Percentiles rank a stretch among this genome's conserved stretches.
Evolutionary conservation across 2,888 invertebrate genomes (phyloP).

Genomic region (Epinotia ramella): DNA sequence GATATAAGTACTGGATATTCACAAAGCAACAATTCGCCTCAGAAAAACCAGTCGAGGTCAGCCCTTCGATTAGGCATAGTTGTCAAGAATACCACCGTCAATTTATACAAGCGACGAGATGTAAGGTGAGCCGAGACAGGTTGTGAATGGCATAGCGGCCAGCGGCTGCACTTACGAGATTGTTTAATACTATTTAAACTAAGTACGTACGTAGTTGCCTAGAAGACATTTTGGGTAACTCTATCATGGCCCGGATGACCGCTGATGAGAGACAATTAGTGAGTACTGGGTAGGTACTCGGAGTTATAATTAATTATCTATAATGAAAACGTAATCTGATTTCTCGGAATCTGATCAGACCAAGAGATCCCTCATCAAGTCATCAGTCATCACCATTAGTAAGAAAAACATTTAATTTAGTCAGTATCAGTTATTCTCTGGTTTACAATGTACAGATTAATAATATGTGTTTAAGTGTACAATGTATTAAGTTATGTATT

Average conservation of each 20-base stretch:
- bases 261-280: not conserved
- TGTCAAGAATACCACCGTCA: not conserved
- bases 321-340: too few relatives aligned
- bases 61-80: not conserved
- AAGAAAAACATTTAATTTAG: too few relatives aligned
- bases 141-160: not conserved
- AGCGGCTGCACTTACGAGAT: constrained; percentile 70
- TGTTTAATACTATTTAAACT: constrained; percentile 52
- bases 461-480: too few relatives aligned
- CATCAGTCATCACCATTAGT: too few relatives aligned
- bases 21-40: not conserved
- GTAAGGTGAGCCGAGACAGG: constrained; percentile 1
- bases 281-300: too few relatives aligned
- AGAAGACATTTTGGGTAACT: not conserved
- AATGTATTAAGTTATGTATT: too few relatives aligned
- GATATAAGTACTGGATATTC: constrained; percentile 50
- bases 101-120: not conserved
- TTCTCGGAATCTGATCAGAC: too few relatives aligned
- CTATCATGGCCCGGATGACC: not conserved
- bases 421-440: too few relatives aligned
- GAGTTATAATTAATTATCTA: too few relatives aligned
- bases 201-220: not conserved
- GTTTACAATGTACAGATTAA: too few relatives aligned
- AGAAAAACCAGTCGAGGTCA: not conserved
- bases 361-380: too few relatives aligned